Conservation (phyloP, 2,888 invertebrate species). For the Eupithecia pulchellata region DNA sequence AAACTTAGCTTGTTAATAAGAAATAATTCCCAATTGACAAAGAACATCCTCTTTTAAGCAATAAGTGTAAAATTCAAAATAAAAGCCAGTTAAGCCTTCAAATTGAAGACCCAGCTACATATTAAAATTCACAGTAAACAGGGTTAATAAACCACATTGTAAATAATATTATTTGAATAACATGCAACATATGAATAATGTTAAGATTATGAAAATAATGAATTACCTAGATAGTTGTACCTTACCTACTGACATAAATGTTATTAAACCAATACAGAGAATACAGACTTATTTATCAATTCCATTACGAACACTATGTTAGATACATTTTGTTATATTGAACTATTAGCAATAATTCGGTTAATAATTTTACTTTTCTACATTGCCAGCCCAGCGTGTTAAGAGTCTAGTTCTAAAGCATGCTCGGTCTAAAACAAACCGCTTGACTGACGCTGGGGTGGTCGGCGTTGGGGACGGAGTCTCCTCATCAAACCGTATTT, state of each 20-base stretch:
- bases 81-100: neutral
- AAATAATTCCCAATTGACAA: neutral
- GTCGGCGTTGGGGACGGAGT: conserved; percentile 81
- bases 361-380: conserved; percentile 34
- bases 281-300: no score
- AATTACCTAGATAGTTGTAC: neutral
- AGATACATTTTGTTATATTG: neutral
- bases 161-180: neutral
- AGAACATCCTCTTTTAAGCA: neutral
- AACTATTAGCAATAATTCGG: conserved; percentile 26
- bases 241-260: neutral
- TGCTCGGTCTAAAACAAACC: conserved; percentile 79
- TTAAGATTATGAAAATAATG: neutral
- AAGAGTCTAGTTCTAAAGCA: conserved; percentile 70
- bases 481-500: conserved; percentile 83
- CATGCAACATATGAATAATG: neutral
- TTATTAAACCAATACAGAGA: neutral
- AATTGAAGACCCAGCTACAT: neutral
- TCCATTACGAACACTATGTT: neutral
- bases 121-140: neutral
- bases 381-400: conserved; percentile 70
- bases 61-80: neutral
- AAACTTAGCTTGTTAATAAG: neutral
- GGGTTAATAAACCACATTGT: conserved; percentile 1
- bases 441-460: conserved; percentile 83